Evolutionary conservation across 2,113 vertebrate species (phyloP), one percentile per base, ranked within the genome.

Genomic region (Oenanthe oenanthe): DNA sequence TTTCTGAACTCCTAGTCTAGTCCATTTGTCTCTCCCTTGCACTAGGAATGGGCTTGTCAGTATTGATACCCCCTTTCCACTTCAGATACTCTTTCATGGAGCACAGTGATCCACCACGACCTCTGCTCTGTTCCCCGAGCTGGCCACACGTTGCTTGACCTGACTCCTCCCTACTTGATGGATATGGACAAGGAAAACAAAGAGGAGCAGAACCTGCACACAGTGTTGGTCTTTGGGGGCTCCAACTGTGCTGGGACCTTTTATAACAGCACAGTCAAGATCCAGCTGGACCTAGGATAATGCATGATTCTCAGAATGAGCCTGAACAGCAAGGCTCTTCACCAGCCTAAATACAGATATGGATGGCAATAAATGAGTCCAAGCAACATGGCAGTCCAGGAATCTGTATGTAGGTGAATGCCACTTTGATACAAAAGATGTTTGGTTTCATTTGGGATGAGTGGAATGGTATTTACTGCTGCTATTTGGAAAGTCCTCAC

Each of bases 11-110:
- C 40, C 19, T 70, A 11, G 36, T 22, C 58, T 56, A 17, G 53
- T 53, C 25, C 42, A 13, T 68, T 65, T 96, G 38, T 75, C 47
- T 91, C 38, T 36, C 14, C 40, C 18, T 66, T 63, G 32, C 16
- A 15, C 21, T 56, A 51, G 47, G 51, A 85, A 53, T 13, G 25
- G 12, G 21, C 57, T 85, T 93, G 38, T 70, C 56, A 47, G 24
- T 78, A 85, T 4, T 87, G 47, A 70, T 32, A 62, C 5, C 14
- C 5, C 7, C 67, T 87, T 91, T 95, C 63, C 84, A 21, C 80
- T 88, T 86, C 96, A 99, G 99, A 98, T 70, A 98, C 98, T 26
- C 96, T 93, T 72, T 97, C 96, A 56, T 99, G 99, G 99, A 98
- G 95, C 60, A 97, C 98, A 2, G 58, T 99, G 77, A 89, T 48